Evolutionary conservation across 2,113 vertebrate species (phyloP).

Genomic region (Symphodus melops): DNA sequence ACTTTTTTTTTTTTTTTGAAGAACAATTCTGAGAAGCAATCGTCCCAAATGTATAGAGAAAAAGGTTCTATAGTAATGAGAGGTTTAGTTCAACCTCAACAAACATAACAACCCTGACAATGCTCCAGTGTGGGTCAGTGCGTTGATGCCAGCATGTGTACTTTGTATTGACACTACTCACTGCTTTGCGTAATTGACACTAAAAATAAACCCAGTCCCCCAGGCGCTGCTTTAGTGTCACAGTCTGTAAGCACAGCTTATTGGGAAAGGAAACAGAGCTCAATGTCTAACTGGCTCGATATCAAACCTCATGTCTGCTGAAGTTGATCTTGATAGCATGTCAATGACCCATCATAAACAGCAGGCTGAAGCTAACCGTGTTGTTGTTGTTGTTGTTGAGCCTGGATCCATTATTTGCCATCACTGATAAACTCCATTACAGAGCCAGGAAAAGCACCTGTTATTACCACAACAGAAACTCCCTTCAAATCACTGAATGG

Average conservation of each 20-base stretch:
- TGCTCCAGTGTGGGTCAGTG: constrained; percentile 16
- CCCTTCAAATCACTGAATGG: constrained; percentile 28
- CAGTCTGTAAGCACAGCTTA: constrained; percentile 41
- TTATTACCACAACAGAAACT: constrained; percentile 24
- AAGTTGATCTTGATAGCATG: constrained; percentile 13
- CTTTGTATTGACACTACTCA: constrained; percentile 40
- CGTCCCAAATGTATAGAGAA: background rate
- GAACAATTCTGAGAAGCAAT: background rate
- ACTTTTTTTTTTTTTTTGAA: too few species aligned
- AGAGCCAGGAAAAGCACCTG: constrained; percentile 35
- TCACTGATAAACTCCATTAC: background rate
- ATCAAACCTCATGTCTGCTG: constrained; percentile 3
- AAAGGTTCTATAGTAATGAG: constrained; percentile 13
- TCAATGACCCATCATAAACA: constrained; percentile 45
- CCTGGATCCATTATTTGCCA: background rate
- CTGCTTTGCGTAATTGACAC: constrained; percentile 51
- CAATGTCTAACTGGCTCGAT: constrained; percentile 24
- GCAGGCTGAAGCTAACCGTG: constrained; percentile 7
- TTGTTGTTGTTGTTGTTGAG: background rate
- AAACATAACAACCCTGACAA: constrained; percentile 13
- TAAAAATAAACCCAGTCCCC: constrained; percentile 57
- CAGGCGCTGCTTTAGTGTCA: constrained; percentile 36
- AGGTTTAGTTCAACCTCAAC: background rate
- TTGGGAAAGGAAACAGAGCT: constrained; percentile 34
- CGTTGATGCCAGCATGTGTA: constrained; percentile 23